Conservation (phyloP, 2,888 invertebrate genomes). For the Caenorhabditis macrosperma region DNA sequence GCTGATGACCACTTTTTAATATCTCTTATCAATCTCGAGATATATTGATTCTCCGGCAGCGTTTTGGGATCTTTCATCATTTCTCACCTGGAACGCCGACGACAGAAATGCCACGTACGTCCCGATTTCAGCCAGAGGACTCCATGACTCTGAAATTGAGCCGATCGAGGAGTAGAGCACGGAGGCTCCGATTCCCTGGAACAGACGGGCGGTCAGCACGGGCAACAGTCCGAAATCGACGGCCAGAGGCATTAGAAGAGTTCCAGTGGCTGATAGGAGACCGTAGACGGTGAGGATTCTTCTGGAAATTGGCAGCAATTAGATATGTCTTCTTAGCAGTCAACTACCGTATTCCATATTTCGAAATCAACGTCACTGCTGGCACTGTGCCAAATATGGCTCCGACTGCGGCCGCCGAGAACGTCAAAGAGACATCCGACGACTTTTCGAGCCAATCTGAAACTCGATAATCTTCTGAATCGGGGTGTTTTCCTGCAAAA, state of each 20-base stretch:
- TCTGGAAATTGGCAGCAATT: constrained; percentile 11
- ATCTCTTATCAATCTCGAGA: too few species aligned
- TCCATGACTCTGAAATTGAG: constrained; percentile 60
- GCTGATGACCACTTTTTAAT: too few species aligned
- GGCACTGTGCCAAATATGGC: constrained; percentile 54
- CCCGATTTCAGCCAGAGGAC: constrained; percentile 51
- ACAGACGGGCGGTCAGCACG: constrained; percentile 31
- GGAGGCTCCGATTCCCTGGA: constrained; percentile 58
- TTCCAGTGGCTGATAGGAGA: constrained; percentile 49
- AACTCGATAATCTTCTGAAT: not conserved
- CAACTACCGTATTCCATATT: constrained; percentile 43
- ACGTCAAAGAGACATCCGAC: constrained; percentile 45
- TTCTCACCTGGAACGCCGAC: constrained; percentile 60
- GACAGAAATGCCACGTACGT: constrained; percentile 62
- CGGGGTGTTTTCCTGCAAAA: not conserved
- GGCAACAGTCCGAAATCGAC: constrained; percentile 41
- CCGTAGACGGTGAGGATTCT: constrained; percentile 45
- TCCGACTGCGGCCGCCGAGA: constrained; percentile 48
- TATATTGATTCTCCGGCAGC: too few species aligned
- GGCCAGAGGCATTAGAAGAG: constrained; percentile 58
- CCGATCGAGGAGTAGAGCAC: constrained; percentile 60
- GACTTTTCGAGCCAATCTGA: constrained; percentile 51
- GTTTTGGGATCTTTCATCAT: too few species aligned
- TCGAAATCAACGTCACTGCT: constrained; percentile 37
- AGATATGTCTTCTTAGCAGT: not conserved